Evolutionary conservation across 1,140 invertebrate genomes (phyloP), one percentile per base, ranked within the genome.

Genomic region (Bombus pyrosoma): DNA sequence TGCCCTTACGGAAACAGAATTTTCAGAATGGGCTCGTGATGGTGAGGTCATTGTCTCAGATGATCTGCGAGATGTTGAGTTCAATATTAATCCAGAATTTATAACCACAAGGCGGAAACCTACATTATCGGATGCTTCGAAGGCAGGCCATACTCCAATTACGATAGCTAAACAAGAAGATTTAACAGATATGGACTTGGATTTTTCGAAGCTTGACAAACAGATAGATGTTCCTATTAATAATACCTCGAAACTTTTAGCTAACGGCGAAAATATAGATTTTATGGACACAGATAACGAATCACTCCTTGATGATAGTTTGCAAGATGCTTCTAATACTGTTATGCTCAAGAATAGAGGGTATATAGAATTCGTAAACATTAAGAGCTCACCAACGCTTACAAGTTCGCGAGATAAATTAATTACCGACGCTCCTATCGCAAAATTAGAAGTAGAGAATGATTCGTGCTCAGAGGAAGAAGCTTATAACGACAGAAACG

Each of bases 21-120:
- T 98, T 22, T 98, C 97, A 0, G 98, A 98, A 93, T 98, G 97
- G 98, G 97, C 97, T 1, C 96, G 96, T 3, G 97, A 98, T 87
- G 97, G 97, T 86, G 97, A 96, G 34, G 94, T 91, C 12, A 91
- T 95, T 8, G 97, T 97, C 2, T 96, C 97, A 6, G 97, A 98
- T 85, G 97, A 97, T 91, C 96, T 97, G 74, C 96, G 96, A 43
- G 97, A 97, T 82, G 95, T 96, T 64, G 96, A 97, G 71, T 96
- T 96, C 76, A 95, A 96, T 43, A 94, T 96, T 0, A 96, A 97
- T 89, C 95, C 96, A 0, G 95, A 96, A 74, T 95, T 95, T 84
- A 93, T 96, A 9, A 95, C 95, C 15, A 92, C 94, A 69, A 92
- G 95, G 10, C 95, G 94, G 71, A 95, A 96, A 8, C 95, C 57